Base-by-base conservation (phyloP, 2,113 vertebrate genomes). In the Globicephala melas region DNA sequence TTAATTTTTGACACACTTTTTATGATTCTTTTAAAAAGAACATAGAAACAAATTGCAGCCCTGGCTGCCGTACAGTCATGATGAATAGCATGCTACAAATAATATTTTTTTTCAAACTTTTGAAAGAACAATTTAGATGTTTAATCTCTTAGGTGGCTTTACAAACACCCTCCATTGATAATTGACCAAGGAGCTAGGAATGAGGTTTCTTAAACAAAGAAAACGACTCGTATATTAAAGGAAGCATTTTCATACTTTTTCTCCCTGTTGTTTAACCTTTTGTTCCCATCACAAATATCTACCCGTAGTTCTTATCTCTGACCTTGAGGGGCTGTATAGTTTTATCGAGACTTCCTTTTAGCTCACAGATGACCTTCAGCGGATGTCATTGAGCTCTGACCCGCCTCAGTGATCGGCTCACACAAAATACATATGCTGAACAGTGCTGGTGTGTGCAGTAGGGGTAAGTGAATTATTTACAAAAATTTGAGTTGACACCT, bases 401-500 rank as follows among this genome's bases (percentile, higher is more conserved):
- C 99, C 99, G 99, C 98, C 99, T 99, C 99, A 98, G 99, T 99
- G 99, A 99, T 99, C 99, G 98, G 98, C 99, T 99, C 99, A 98
- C 99, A 98, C 99, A 98, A 99, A 99, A 99, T 99, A 99, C 99
- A 99, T 99, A 99, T 99, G 99, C 99, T 99, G 99, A 99, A 98
- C 99, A 98, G 99, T 98, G 98, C 99, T 98, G 98, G 99, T 99
- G 99, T 99, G 98, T 99, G 98, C 99, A 99, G 99, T 99, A 99
- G 99, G 99, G 99, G 99, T 99, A 99, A 99, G 99, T 99, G 99
- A 99, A 99, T 99, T 99, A 99, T 99, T 99, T 99, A 99, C 99
- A 99, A 99, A 99, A 99, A 99, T 99, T 99, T 99, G 99, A 99
- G 99, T 99, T 99, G 99, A 99, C 99, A 99, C 99, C 99, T 99